Evolutionary conservation across 2,113 vertebrate genomes (phyloP).

Genomic region (Alethe diademata): DNA sequence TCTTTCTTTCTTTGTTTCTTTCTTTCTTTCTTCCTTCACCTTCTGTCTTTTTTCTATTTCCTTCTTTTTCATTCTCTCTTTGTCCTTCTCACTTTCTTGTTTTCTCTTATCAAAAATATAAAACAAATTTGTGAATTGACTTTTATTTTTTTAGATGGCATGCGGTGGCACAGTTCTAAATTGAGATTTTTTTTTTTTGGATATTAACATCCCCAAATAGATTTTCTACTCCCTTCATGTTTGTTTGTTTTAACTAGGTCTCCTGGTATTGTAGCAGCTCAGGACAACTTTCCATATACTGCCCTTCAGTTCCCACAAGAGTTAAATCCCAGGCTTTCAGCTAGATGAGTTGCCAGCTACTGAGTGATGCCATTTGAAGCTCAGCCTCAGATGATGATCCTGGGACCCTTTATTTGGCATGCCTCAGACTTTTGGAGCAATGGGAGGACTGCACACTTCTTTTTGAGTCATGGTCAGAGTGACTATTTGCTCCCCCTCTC

Average conservation of each 20-base stretch:
- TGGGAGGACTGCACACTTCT: constrained; percentile 22
- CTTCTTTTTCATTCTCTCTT: not conserved
- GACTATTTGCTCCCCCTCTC: not conserved
- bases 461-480: constrained; percentile 43
- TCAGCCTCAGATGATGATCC: constrained; percentile 59
- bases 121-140: not conserved
- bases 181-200: constrained; percentile 18
- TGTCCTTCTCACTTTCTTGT: not conserved
- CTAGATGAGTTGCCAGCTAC: constrained; percentile 28
- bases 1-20: not conserved
- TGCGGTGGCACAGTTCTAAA: constrained; percentile 16
- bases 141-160: not conserved
- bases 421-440: constrained; percentile 39
- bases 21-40: not conserved
- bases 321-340: constrained; percentile 54
- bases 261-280: constrained; percentile 35
- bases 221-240: not conserved
- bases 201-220: constrained; percentile 31
- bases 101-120: not conserved
- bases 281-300: constrained; percentile 51
- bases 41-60: not conserved
- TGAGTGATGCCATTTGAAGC: constrained; percentile 68
- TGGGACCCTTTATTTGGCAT: constrained; percentile 62
- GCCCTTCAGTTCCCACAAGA: constrained; percentile 56
- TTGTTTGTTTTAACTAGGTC: constrained; percentile 60